Percentiles rank a stretch among this genome's conserved stretches.
phyloP scores from a whole-genome alignment of 2,888 invertebrate genomes.

The Psococerastis gibbosa region DNA sequence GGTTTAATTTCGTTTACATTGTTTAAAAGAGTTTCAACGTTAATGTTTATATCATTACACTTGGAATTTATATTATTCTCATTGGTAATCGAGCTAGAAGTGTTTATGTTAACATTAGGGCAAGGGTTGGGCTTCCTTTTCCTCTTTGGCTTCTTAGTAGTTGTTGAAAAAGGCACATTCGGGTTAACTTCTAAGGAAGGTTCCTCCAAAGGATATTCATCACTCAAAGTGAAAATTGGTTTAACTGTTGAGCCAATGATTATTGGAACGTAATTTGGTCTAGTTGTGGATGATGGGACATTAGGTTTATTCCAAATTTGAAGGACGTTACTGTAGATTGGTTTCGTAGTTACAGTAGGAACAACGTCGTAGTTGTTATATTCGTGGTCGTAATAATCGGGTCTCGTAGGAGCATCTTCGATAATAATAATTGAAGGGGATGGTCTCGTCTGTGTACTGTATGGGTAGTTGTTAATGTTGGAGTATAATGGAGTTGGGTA shows the following conservation, averaged over 20 bases:
- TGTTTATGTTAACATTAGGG: slow-evolving; percentile 1
- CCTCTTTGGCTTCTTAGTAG: neutral
- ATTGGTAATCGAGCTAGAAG: neutral
- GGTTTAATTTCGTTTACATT: slow-evolving; percentile 1
- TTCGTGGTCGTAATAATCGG: slow-evolving; percentile 1
- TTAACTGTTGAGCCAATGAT: neutral
- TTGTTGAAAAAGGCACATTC: neutral
- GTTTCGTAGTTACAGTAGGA: neutral
- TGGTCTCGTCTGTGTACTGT: neutral
- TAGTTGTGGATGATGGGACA: neutral
- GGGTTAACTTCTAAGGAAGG: neutral
- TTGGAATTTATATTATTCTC: slow-evolving; percentile 4
- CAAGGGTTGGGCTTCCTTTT: neutral
- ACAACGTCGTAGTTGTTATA: neutral
- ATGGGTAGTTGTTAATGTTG: neutral
- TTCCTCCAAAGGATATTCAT: neutral
- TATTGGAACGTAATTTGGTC: neutral
- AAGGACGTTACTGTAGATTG: neutral
- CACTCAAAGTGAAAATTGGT: slow-evolving; percentile 3
- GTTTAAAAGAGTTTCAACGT: slow-evolving; percentile 1
- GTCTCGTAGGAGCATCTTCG: slow-evolving; percentile 2
- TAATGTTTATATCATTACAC: slow-evolving; percentile 6
- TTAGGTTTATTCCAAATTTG: neutral
- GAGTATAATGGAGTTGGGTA: neutral
- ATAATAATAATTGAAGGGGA: slow-evolving; percentile 8